Evolutionary conservation across 2,797 vertebrate species (phyloP), one percentile per base, ranked within the genome.

Genomic region (Myiotriccus ornatus): DNA sequence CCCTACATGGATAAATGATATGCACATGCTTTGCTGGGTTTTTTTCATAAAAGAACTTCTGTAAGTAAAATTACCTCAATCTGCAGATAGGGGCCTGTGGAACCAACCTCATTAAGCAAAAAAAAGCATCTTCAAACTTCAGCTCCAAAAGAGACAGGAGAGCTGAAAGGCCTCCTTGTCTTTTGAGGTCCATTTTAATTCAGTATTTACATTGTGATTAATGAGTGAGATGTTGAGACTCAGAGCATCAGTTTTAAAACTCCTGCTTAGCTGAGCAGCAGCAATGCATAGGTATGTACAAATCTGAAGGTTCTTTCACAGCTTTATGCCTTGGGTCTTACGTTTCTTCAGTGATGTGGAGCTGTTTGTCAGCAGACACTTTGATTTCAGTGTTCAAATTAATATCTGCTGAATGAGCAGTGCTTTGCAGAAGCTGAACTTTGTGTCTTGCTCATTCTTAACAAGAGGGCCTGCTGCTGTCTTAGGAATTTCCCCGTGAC

Each of bases 371-470:
- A 93, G 71, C 87, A 81, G 95, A 83, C 85, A 76, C 91, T 94
- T 97, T 92, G 91, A 96, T 95, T 97, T 93, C 83, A 89, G 82
- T 79, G 89, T 96, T 96, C 94, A 97, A 98, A 98, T 98, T 97
- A 98, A 97, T 97, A 98, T 97, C 94, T 98, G 97, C 95, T 97
- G 98, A 98, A 97, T 97, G 97, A 98, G 85, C 89, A 69, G 86
- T 79, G 70, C 90, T 97, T 97, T 96, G 80, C 96, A 95, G 86
- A 97, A 96, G 86, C 93, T 96, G 76, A 84, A 82, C 88, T 97
- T 95, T 97, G 87, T 97, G 77, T 96, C 95, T 95, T 96, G 93
- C 93, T 98, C 96, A 82, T 96, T 97, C 96, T 96, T 96, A 97
- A 88, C 94, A 97, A 97, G 82, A 86, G 55, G 87, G 62, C 95